Conservation (phyloP, 2,797 vertebrate species). For the Podarcis siculus region DNA sequence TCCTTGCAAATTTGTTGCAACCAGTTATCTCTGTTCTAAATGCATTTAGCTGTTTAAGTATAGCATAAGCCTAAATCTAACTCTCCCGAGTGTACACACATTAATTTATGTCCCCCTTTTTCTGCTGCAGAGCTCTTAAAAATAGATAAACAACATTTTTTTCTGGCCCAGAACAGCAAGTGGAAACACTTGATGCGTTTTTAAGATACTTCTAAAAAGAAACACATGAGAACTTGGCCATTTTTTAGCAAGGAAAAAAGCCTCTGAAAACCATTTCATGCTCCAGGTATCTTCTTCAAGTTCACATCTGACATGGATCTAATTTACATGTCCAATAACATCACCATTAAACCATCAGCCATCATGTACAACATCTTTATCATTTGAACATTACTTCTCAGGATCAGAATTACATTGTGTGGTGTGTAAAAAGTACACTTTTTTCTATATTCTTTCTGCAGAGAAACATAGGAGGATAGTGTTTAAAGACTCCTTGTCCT, state of each 20-base stretch:
- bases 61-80: conserved; percentile 8
- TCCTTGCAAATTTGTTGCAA: conserved; percentile 57
- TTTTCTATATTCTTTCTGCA: conserved; percentile 38
- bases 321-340: conserved; percentile 85
- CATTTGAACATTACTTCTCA: conserved; percentile 78
- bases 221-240: conserved; percentile 75
- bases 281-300: conserved; percentile 82
- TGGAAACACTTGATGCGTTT: conserved; percentile 63
- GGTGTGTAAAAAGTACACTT: conserved; percentile 33
- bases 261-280: conserved; percentile 76
- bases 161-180: conserved; percentile 54
- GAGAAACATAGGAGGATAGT: conserved; percentile 55
- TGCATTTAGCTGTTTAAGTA: conserved; percentile 48
- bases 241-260: conserved; percentile 82
- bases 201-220: conserved; percentile 75
- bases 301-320: conserved; percentile 84
- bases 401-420: conserved; percentile 71
- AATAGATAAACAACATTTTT: conserved; percentile 59
- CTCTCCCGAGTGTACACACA: conserved; percentile 8
- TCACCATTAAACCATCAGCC: conserved; percentile 84
- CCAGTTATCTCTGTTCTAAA: conserved; percentile 53
- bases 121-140: conserved; percentile 56
- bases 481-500: conserved; percentile 33
- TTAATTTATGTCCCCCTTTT: conserved; percentile 56
- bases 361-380: conserved; percentile 83